These are phyloP conservation scores for Theocolax elegans DNA, from an alignment of 1,140 invertebrate genomes.

Conservation along the genomic window DNA sequence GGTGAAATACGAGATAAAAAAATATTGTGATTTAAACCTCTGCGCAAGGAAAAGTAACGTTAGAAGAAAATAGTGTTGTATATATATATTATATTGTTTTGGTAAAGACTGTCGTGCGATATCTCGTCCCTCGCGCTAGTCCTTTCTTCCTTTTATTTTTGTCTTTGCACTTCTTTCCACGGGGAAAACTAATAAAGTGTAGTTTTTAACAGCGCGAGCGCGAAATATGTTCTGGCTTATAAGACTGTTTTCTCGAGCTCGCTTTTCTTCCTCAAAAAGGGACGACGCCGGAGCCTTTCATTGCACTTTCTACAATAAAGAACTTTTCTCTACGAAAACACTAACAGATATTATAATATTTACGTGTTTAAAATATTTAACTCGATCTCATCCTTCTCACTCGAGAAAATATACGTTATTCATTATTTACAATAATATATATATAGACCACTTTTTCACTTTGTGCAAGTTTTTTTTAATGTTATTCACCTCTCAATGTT, in stretches of 20 bases:
- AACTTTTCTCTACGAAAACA: not conserved
- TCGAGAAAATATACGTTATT: no score
- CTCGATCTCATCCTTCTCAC: no score
- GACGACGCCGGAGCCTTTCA: not conserved
- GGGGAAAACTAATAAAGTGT: conserved; percentile 36
- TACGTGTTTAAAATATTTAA: not conserved
- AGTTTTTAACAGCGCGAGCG: conserved; percentile 31
- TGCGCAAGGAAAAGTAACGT: no score
- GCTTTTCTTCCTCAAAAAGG: conserved; percentile 31
- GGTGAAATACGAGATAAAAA: no score
- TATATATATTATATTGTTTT: no score
- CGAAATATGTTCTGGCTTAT: conserved; percentile 37
- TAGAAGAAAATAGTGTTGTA: no score
- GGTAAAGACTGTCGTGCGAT: not conserved
- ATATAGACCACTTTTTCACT: no score
- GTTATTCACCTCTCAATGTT: no score
- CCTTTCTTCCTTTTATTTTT: conserved; percentile 6
- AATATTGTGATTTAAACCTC: no score
- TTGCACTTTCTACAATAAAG: conserved; percentile 20
- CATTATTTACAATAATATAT: no score
- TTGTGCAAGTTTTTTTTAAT: no score
- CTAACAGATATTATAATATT: conserved; percentile 21
- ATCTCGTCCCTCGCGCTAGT: conserved; percentile 1
- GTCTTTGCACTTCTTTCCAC: not conserved
- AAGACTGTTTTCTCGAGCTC: conserved; percentile 27